Percentiles rank a stretch among this genome's conserved stretches.
Evolutionary conservation across 2,113 vertebrate species (phyloP).

Genomic region (Bothrops jararaca): DNA sequence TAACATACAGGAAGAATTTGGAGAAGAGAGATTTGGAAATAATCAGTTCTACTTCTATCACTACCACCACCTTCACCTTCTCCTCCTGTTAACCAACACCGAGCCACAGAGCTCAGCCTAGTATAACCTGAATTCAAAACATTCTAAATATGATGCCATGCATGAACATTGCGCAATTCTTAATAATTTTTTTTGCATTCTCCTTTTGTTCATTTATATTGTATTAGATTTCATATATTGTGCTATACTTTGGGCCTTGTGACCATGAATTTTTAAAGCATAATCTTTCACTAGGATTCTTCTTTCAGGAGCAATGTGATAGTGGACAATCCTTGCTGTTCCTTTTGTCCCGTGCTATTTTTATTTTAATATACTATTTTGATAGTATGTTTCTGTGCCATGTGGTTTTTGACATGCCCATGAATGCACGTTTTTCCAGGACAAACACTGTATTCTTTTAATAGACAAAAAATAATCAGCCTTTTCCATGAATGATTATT

Average conservation of each 20-base stretch:
- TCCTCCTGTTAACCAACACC: neutral
- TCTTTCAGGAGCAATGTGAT: neutral
- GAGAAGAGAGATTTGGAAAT: neutral
- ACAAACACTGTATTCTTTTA: neutral
- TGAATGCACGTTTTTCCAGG: neutral
- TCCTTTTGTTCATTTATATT: neutral
- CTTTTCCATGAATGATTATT: neutral
- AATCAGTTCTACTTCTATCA: neutral
- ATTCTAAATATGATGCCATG: neutral
- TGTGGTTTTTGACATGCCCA: neutral
- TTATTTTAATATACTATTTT: neutral
- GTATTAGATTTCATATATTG: neutral
- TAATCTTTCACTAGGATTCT: neutral
- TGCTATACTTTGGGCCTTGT: neutral
- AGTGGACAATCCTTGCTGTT: neutral
- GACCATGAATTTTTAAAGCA: neutral
- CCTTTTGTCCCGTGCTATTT: neutral
- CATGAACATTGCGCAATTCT: neutral
- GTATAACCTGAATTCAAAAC: neutral
- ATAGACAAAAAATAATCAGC: neutral
- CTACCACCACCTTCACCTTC: neutral
- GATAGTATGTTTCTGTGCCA: neutral
- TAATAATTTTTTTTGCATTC: neutral
- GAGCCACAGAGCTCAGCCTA: neutral
- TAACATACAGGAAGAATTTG: neutral